Conservation (phyloP, 2,113 vertebrate genomes). For the Oplegnathus fasciatus region DNA sequence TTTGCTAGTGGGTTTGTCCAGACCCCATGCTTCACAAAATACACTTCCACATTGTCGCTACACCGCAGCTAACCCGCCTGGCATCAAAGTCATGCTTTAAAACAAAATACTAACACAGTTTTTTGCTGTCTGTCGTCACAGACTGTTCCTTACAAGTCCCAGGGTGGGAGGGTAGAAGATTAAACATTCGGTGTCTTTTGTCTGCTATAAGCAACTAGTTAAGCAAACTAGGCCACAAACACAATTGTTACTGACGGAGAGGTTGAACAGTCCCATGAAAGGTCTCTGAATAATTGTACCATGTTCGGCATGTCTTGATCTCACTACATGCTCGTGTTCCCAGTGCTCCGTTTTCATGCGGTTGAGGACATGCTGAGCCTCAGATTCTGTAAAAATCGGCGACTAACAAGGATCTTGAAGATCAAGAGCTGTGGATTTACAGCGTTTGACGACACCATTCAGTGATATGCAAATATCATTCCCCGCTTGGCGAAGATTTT, state of each 20-base stretch:
- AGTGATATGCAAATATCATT: conserved; percentile 66
- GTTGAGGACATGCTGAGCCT: conserved; percentile 47
- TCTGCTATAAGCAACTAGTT: conserved; percentile 43
- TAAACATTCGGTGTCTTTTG: conserved; percentile 60
- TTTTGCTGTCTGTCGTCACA: conserved; percentile 50
- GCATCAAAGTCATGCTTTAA: conserved; percentile 13
- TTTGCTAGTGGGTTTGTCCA: conserved; percentile 31
- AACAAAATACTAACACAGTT: conserved; percentile 46
- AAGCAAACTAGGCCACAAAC: conserved; percentile 34
- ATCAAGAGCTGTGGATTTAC: conserved; percentile 67
- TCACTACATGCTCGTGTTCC: conserved; percentile 22
- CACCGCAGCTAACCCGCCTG: neutral
- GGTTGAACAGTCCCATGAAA: conserved; percentile 26
- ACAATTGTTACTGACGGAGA: conserved; percentile 44
- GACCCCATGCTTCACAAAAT: conserved; percentile 26
- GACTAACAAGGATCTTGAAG: conserved; percentile 59
- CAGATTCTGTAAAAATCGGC: conserved; percentile 49
- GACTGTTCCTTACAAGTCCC: conserved; percentile 47
- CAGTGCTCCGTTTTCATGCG: conserved; percentile 39
- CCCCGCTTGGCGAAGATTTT: conserved; percentile 26
- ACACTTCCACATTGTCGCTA: neutral
- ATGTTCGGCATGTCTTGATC: conserved; percentile 36
- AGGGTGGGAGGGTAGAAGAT: conserved; percentile 56
- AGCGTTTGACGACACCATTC: conserved; percentile 58
- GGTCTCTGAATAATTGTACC: conserved; percentile 27